phyloP scores from a whole-genome alignment of 2,113 vertebrate species.

The Empidonax traillii region DNA sequence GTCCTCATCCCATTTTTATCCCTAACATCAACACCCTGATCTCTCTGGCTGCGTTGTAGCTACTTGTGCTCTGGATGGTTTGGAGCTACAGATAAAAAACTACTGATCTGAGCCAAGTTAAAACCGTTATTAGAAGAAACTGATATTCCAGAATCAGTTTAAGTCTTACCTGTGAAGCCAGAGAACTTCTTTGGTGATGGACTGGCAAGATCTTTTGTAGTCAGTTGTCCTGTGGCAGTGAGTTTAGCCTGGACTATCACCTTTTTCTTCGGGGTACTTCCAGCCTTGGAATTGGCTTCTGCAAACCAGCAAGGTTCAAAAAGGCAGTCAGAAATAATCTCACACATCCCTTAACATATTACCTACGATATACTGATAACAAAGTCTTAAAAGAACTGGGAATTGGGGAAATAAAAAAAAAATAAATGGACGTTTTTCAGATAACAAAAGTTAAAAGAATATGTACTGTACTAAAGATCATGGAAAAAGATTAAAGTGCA shows the following conservation, averaged over 20 bases:
- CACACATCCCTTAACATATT: background rate
- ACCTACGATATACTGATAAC: background rate
- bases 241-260: conserved; percentile 83
- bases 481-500: background rate
- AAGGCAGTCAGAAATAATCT: background rate
- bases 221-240: conserved; percentile 77
- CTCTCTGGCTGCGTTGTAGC: background rate
- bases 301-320: background rate
- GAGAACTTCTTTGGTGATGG: conserved; percentile 95
- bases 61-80: background rate
- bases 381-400: background rate
- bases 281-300: conserved; percentile 87
- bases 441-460: background rate
- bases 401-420: background rate
- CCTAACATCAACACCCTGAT: background rate
- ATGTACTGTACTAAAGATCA: background rate
- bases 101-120: background rate
- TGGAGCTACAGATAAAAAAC: background rate
- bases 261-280: conserved; percentile 88
- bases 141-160: background rate
- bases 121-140: background rate
- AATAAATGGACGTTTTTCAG: background rate
- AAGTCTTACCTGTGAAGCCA: conserved; percentile 86
- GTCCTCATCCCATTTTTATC: background rate
- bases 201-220: conserved; percentile 57